Evolutionary conservation across 2,888 invertebrate species (phyloP).

Genomic region (Erebia aethiops): DNA sequence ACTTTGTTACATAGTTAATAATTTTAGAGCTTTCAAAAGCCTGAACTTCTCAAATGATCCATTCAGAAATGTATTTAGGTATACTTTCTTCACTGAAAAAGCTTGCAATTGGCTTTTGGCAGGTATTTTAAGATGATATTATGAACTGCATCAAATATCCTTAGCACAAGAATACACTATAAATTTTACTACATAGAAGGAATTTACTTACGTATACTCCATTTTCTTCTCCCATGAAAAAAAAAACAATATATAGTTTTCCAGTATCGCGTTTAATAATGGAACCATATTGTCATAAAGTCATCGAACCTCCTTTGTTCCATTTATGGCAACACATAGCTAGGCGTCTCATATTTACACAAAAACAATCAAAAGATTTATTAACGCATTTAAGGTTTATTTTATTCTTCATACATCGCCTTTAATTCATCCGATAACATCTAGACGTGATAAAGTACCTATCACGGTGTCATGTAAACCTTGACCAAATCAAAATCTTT

Average conservation of each 20-base stretch:
- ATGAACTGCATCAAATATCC: too few species aligned
- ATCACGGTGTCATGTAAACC: conserved; percentile 8
- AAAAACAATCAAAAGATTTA: conserved; percentile 29
- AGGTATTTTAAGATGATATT: too few species aligned
- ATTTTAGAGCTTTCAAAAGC: conserved; percentile 3
- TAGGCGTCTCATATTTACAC: conserved; percentile 49
- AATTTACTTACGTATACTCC: too few species aligned
- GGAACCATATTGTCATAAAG: conserved; percentile 54
- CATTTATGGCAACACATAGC: conserved; percentile 66
- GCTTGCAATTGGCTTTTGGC: too few species aligned
- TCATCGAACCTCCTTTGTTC: conserved; percentile 78
- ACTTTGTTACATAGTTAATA: not conserved
- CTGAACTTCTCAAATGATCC: not conserved
- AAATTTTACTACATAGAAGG: too few species aligned
- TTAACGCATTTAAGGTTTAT: conserved; percentile 12
- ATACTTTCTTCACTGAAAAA: too few species aligned
- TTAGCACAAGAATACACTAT: too few species aligned
- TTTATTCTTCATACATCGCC: not conserved
- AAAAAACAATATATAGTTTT: too few species aligned
- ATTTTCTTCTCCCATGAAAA: not conserved
- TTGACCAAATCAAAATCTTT: conserved; percentile 24
- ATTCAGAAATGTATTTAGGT: not conserved
- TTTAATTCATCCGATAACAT: conserved; percentile 2
- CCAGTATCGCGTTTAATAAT: conserved; percentile 42
- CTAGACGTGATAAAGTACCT: not conserved